phyloP scores from a whole-genome alignment of 2,888 invertebrate genomes.

The Meteorus cinctellus region DNA sequence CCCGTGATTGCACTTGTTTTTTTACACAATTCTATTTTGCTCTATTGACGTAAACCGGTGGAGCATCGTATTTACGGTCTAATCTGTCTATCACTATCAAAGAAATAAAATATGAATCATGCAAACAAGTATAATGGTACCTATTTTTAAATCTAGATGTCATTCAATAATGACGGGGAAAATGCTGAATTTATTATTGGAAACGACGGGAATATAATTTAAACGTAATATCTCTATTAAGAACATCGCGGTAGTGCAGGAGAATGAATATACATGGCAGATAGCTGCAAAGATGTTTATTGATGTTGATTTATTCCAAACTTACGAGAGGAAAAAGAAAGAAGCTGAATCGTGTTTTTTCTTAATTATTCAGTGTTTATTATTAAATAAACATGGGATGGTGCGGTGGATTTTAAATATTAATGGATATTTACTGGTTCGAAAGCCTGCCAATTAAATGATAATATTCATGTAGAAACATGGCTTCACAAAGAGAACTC shows the following conservation, averaged over 20 bases:
- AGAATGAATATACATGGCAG: no score
- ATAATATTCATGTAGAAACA: background rate
- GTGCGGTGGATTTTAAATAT: background rate
- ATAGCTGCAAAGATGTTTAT: no score
- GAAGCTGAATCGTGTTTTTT: background rate
- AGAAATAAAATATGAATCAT: background rate
- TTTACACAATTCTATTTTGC: background rate
- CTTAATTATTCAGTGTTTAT: background rate
- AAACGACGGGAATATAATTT: no score
- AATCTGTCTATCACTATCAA: background rate
- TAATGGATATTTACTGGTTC: background rate
- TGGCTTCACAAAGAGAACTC: conserved; percentile 5
- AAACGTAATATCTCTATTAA: no score
- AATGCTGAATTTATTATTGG: no score
- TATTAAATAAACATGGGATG: background rate
- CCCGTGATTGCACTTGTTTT: conserved; percentile 30
- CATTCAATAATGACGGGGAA: no score
- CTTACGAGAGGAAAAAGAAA: background rate
- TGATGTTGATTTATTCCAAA: background rate
- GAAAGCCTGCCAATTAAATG: background rate
- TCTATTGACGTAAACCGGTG: background rate
- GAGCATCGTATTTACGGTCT: background rate
- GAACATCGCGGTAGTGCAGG: no score
- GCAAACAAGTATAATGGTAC: background rate
- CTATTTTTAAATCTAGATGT: no score